Conservation (phyloP, 2,888 invertebrate species). For the Gymnoscelis rufifasciata region DNA sequence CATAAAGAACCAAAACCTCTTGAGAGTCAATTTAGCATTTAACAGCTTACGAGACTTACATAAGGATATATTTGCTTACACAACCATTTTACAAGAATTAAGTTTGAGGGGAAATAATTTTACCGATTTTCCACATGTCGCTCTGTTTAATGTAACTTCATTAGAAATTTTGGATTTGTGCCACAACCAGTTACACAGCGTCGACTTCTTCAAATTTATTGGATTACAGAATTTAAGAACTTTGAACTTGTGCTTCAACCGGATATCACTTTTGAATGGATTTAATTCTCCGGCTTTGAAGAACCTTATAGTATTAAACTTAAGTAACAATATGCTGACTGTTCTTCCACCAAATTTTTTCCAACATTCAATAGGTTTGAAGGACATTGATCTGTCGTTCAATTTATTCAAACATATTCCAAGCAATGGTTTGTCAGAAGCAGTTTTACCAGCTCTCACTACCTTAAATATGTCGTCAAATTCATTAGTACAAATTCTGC, state of each 20-base stretch:
- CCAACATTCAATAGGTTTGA: conserved; percentile 83
- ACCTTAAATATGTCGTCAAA: conserved; percentile 91
- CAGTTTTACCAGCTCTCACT: conserved; percentile 84
- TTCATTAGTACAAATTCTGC: conserved; percentile 86
- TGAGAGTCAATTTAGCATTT: conserved; percentile 84
- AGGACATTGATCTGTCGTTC: conserved; percentile 86
- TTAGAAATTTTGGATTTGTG: conserved; percentile 85
- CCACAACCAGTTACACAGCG: conserved; percentile 82
- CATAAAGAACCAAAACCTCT: conserved; percentile 86
- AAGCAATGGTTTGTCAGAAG: conserved; percentile 85
- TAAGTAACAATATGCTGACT: conserved; percentile 86
- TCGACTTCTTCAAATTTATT: conserved; percentile 88
- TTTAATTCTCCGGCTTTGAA: conserved; percentile 87
- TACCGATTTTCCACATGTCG: conserved; percentile 87
- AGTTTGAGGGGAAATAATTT: conserved; percentile 86
- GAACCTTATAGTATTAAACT: conserved; percentile 85
- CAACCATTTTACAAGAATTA: conserved; percentile 87
- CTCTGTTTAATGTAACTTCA: conserved; percentile 85
- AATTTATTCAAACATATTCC: conserved; percentile 91
- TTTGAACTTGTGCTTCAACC: conserved; percentile 86
- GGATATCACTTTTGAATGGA: conserved; percentile 85
- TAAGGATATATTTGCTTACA: conserved; percentile 84
- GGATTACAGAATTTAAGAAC: conserved; percentile 86
- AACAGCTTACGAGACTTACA: conserved; percentile 84
- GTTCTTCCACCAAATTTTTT: conserved; percentile 90